Base-by-base conservation (phyloP, 2,797 vertebrate genomes). In the Erpetoichthys calabaricus region DNA sequence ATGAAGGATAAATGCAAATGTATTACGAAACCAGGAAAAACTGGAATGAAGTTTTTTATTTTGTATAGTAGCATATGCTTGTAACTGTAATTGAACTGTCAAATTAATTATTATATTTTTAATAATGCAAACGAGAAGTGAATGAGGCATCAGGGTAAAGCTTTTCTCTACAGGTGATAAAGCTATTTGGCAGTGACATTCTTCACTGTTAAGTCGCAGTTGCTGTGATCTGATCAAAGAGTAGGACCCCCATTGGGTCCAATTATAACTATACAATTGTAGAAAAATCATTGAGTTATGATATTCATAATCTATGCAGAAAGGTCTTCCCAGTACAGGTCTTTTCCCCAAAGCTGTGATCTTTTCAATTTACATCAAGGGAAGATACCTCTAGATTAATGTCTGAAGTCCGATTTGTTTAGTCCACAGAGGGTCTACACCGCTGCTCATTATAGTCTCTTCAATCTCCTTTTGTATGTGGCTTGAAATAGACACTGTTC, bases 141-240 rank as follows among this genome's bases (percentile, higher is more conserved):
- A 84, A 83, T 80, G 74, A 70, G 82, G 86, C 90, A 88, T 92
- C 88, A 91, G 86, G 91, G 86, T 81, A 86, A 88, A 88, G 89
- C 88, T 85, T 84, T 81, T 80, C 91, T 89, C 93, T 91, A 96
- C 91, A 96, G 92, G 93, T 97, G 93, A 97, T 88, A 92, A 92
- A 90, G 88, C 87, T 89, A 91, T 90, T 90, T 89, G 90, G 88
- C 83, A 79, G 88, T 97, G 94, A 97, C 92, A 97, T 97, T 97
- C 92, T 91, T 91, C 87, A 89, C 86, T 91, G 92, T 93, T 92
- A 94, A 97, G 91, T 92, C 91, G 92, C 84, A 85, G 86, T 85
- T 81, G 82, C 88, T 90, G 85, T 90, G 89, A 91, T 87, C 84
- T 91, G 91, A 97, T 98, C 92, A 98, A 97, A 98, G 89, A 75